Percentiles rank a stretch among this genome's conserved stretches.
Conservation (phyloP, 2,888 invertebrate genomes). For the Zaprionus lineosus region DNA sequence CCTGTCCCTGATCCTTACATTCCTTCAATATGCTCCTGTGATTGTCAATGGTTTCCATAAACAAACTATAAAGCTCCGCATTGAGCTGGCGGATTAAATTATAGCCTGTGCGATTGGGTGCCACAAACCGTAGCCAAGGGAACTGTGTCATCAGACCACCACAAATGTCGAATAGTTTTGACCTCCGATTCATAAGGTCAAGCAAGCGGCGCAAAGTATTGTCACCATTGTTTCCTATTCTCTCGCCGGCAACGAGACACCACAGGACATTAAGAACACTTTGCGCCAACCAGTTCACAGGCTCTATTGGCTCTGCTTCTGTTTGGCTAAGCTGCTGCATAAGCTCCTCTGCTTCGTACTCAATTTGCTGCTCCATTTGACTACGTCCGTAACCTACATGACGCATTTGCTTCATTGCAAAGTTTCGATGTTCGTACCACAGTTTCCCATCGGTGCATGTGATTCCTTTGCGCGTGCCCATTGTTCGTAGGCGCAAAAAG, state of each 20-base stretch:
- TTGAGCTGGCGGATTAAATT: constrained; percentile 85
- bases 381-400: constrained; percentile 85
- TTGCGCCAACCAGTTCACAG: constrained; percentile 83
- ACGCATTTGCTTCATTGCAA: constrained; percentile 84
- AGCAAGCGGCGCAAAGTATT: constrained; percentile 83
- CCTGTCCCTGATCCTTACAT: constrained; percentile 82
- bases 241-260: constrained; percentile 85
- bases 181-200: constrained; percentile 83
- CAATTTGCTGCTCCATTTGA: constrained; percentile 84
- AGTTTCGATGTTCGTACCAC: constrained; percentile 85
- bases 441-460: constrained; percentile 85
- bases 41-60: constrained; percentile 85
- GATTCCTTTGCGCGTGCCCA: constrained; percentile 85
- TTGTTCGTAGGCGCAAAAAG: constrained; percentile 86
- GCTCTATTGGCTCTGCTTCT: constrained; percentile 70
- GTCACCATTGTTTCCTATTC: constrained; percentile 83
- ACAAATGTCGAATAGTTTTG: constrained; percentile 85
- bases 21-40: constrained; percentile 83
- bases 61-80: constrained; percentile 84
- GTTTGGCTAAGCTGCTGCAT: constrained; percentile 69
- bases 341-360: constrained; percentile 84
- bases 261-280: constrained; percentile 87
- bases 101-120: constrained; percentile 86
- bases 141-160: constrained; percentile 85
- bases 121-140: constrained; percentile 86